phyloP scores from a whole-genome alignment of 2,797 vertebrate species.

The Rhinogobio ventralis region DNA sequence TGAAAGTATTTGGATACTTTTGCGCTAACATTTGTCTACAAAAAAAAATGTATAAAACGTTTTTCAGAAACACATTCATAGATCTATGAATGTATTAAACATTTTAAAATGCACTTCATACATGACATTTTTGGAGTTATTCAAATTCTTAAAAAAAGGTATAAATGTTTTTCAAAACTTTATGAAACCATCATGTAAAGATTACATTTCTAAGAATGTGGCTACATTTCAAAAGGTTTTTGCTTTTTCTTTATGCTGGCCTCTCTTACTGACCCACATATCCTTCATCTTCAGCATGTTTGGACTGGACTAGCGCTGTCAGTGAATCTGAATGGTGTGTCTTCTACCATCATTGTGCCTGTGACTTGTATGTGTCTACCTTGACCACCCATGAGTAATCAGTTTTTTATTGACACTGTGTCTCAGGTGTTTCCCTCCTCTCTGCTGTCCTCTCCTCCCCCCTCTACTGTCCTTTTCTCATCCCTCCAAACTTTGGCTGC shows the following conservation, averaged over 20 bases:
- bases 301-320: background rate
- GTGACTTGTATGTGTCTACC: constrained; percentile 34
- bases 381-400: constrained; percentile 48
- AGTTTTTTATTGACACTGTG: constrained; percentile 38
- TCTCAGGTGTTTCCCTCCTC: constrained; percentile 38
- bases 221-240: no score
- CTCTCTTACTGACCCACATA: background rate
- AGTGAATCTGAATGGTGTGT: constrained; percentile 10
- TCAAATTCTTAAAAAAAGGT: background rate
- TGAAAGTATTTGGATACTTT: background rate
- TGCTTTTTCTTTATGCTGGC: background rate
- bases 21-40: background rate
- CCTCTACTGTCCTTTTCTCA: background rate
- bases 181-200: background rate
- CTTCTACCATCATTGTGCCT: constrained; percentile 22
- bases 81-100: background rate
- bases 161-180: background rate
- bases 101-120: background rate
- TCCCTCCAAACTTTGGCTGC: constrained; percentile 33
- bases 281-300: constrained; percentile 14
- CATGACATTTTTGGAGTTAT: no score
- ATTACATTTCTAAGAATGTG: background rate
- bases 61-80: background rate
- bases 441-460: constrained; percentile 16
- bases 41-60: background rate